Evolutionary conservation across 2,797 vertebrate genomes (phyloP).

Genomic region (Etheostoma perlongum): DNA sequence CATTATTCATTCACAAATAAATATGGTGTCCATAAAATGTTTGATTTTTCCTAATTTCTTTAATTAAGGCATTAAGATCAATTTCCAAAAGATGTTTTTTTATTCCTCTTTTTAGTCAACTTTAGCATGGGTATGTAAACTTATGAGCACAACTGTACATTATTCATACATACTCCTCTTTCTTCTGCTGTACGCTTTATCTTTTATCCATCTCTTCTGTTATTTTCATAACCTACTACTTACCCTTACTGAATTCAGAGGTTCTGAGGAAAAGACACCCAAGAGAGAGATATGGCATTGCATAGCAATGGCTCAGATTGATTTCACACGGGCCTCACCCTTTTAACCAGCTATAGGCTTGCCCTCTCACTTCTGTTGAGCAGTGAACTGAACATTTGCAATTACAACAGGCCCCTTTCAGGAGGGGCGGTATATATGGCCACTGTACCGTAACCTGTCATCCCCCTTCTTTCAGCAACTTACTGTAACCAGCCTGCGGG

Average conservation of each 20-base stretch:
- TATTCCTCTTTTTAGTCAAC: too few species aligned
- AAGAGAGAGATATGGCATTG: too few species aligned
- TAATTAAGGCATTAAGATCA: too few species aligned
- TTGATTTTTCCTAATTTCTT: too few species aligned
- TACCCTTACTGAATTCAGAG: not conserved
- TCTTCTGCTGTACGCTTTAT: not conserved
- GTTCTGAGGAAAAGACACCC: not conserved
- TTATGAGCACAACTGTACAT: not conserved
- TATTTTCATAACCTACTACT: not conserved
- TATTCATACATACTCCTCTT: not conserved
- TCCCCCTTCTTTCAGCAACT: conserved; percentile 5
- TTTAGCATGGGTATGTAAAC: too few species aligned
- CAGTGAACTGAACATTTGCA: conserved; percentile 2
- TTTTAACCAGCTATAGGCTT: too few species aligned
- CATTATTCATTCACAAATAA: too few species aligned
- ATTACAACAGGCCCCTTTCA: not conserved
- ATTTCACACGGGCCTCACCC: too few species aligned
- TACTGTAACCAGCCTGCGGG: not conserved
- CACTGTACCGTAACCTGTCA: conserved; percentile 3
- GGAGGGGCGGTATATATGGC: not conserved
- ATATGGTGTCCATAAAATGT: too few species aligned
- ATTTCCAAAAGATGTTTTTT: too few species aligned
- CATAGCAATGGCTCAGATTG: too few species aligned
- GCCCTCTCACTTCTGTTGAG: not conserved
- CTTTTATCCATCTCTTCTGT: not conserved